phyloP scores from a whole-genome alignment of 1,140 invertebrate species.

The Drosophila rufa region DNA sequence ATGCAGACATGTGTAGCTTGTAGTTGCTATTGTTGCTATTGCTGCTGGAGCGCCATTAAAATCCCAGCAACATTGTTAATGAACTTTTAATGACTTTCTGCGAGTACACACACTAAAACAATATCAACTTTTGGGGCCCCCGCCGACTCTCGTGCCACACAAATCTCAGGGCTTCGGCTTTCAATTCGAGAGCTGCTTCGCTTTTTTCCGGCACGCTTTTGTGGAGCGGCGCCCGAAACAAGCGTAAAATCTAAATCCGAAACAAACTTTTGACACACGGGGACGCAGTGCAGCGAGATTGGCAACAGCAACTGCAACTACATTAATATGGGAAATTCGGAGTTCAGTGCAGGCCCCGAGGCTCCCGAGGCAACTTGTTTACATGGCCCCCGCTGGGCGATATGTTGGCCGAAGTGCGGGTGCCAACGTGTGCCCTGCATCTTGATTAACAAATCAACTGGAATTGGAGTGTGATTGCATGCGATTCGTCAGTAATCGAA shows the following conservation, averaged over 20 bases:
- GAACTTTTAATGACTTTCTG: constrained; percentile 84
- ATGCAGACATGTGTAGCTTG: constrained; percentile 69
- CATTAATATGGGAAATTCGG: constrained; percentile 58
- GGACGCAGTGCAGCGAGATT: constrained; percentile 27
- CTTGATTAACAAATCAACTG: constrained; percentile 74
- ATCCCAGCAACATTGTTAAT: constrained; percentile 83
- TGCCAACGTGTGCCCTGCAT: constrained; percentile 41
- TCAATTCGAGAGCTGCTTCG: constrained; percentile 15
- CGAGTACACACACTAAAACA: constrained; percentile 52
- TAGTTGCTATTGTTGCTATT: constrained; percentile 43
- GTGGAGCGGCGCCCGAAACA: constrained; percentile 53
- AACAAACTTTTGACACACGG: constrained; percentile 43
- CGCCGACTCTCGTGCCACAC: constrained; percentile 15
- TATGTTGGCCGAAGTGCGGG: constrained; percentile 31
- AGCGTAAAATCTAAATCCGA: constrained; percentile 69
- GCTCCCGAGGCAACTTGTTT: constrained; percentile 60
- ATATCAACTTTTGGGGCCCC: constrained; percentile 27
- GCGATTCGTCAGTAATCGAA: constrained; percentile 41
- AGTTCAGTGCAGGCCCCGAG: constrained; percentile 31
- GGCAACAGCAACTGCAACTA: constrained; percentile 41
- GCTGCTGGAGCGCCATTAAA: constrained; percentile 61
- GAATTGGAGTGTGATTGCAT: constrained; percentile 53
- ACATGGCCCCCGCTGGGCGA: constrained; percentile 39
- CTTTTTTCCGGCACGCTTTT: constrained; percentile 42
- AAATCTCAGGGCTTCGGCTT: constrained; percentile 59